These are phyloP conservation scores for Philopedon plagiatum DNA, from an alignment of 2,888 invertebrate species.

Conservation along the genomic window DNA sequence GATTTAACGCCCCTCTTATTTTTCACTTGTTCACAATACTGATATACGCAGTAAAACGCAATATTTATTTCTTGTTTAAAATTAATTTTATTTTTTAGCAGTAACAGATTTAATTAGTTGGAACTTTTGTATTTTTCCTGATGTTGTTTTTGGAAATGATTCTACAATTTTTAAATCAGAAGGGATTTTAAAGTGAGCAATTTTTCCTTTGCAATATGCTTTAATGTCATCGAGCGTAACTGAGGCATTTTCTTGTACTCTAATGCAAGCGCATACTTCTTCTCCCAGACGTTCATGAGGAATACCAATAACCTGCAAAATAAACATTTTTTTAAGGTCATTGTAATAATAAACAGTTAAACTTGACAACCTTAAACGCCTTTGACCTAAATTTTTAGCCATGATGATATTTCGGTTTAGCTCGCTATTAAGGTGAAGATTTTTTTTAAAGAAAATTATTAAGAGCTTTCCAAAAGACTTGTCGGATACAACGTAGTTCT, in stretches of 20 bases:
- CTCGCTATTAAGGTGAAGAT: too few species aligned
- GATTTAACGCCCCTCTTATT: too few species aligned
- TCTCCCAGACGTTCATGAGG: slow-evolving; percentile 49
- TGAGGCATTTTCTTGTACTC: slow-evolving; percentile 70
- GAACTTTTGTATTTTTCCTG: slow-evolving; percentile 88
- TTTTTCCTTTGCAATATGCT: slow-evolving; percentile 76
- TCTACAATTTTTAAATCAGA: slow-evolving; percentile 77
- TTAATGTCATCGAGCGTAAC: slow-evolving; percentile 74
- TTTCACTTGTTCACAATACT: too few species aligned
- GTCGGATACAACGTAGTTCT: too few species aligned
- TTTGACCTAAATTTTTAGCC: too few species aligned
- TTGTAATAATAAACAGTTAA: neutral
- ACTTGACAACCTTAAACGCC: neutral
- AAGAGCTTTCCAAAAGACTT: too few species aligned
- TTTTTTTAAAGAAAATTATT: too few species aligned
- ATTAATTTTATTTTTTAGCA: slow-evolving; percentile 1
- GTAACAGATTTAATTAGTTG: slow-evolving; percentile 63
- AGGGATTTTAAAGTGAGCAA: slow-evolving; percentile 88
- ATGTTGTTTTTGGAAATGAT: slow-evolving; percentile 84
- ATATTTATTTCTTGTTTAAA: too few species aligned
- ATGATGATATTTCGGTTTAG: too few species aligned
- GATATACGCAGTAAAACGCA: too few species aligned
- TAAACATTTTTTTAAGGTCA: too few species aligned
- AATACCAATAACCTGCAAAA: slow-evolving; percentile 43
- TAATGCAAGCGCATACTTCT: slow-evolving; percentile 68